A percentile compares a stretch with the other conserved stretches of the same genome.
Evolutionary conservation across 1,140 invertebrate species (phyloP).

Genomic region (Brachionus rotundiformis): DNA sequence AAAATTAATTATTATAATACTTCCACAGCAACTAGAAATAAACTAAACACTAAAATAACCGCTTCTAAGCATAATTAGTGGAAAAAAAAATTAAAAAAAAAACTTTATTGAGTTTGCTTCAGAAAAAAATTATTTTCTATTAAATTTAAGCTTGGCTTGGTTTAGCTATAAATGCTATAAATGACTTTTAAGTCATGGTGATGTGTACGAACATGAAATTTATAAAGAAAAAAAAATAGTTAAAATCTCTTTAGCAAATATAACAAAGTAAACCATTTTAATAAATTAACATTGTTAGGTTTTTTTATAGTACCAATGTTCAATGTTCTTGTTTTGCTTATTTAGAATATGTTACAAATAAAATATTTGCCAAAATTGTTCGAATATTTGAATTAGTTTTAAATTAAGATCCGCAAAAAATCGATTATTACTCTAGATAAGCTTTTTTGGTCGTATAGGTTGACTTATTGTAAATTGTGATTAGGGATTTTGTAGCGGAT

Average conservation of each 20-base stretch:
- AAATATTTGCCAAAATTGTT: constrained; percentile 1
- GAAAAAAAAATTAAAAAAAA: neutral
- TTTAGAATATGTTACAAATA: neutral
- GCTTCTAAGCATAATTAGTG: constrained; percentile 9
- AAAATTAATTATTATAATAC: constrained; percentile 51
- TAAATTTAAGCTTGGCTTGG: neutral
- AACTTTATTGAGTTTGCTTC: neutral
- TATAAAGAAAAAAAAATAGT: too few species aligned
- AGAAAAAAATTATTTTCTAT: neutral
- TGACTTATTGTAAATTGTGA: neutral
- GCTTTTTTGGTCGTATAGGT: neutral
- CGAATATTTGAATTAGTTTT: constrained; percentile 25
- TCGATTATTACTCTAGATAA: constrained; percentile 16
- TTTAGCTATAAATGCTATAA: neutral
- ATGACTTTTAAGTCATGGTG: constrained; percentile 20
- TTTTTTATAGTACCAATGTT: neutral
- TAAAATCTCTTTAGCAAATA: neutral
- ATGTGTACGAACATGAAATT: constrained; percentile 28
- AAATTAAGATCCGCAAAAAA: constrained; percentile 18
- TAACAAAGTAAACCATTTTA: neutral
- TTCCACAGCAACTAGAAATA: constrained; percentile 43
- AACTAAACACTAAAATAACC: constrained; percentile 19
- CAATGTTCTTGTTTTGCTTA: neutral
- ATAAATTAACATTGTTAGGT: constrained; percentile 29
- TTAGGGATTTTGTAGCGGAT: neutral